These are phyloP conservation scores for Osmoderma eremita DNA, from an alignment of 2,888 invertebrate genomes.

Conservation along the genomic window DNA sequence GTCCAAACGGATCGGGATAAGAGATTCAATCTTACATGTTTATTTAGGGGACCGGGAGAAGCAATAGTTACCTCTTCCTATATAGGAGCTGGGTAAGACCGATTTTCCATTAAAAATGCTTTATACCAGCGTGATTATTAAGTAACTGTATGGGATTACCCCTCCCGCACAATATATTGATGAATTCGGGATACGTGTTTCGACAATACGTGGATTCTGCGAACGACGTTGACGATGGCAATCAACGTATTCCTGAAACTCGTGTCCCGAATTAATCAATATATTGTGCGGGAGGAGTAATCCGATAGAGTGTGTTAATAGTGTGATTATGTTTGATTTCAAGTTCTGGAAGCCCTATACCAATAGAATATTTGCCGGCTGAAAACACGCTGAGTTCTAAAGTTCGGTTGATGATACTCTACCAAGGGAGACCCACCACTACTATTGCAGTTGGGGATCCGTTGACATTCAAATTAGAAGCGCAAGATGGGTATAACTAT, in stretches of 20 bases:
- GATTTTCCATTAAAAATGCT: not conserved
- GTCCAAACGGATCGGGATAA: slow-evolving; percentile 92
- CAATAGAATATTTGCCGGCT: slow-evolving; percentile 91
- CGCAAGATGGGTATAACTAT: slow-evolving; percentile 89
- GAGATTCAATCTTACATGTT: slow-evolving; percentile 90
- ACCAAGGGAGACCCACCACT: slow-evolving; percentile 90
- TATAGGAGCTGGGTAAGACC: slow-evolving; percentile 81
- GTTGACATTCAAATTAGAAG: slow-evolving; percentile 86
- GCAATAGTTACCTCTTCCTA: slow-evolving; percentile 93
- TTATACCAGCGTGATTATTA: too few species aligned
- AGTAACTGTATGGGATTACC: too few species aligned
- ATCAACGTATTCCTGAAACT: too few species aligned
- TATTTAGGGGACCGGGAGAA: slow-evolving; percentile 91
- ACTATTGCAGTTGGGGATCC: slow-evolving; percentile 95
- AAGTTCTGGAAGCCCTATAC: slow-evolving; percentile 91
- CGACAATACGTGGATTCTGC: too few species aligned
- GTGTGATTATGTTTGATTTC: slow-evolving; percentile 53
- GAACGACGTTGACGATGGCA: too few species aligned
- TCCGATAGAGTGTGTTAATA: slow-evolving; percentile 8
- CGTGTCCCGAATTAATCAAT: too few species aligned
- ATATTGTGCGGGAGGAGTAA: too few species aligned
- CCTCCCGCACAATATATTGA: too few species aligned
- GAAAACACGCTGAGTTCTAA: slow-evolving; percentile 91
- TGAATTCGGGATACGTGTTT: too few species aligned
- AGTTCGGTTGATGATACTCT: slow-evolving; percentile 84